Percentiles rank a stretch among this genome's conserved stretches.
phyloP scores from a whole-genome alignment of 2,888 invertebrate genomes.

The Galerucella nymphaeae region DNA sequence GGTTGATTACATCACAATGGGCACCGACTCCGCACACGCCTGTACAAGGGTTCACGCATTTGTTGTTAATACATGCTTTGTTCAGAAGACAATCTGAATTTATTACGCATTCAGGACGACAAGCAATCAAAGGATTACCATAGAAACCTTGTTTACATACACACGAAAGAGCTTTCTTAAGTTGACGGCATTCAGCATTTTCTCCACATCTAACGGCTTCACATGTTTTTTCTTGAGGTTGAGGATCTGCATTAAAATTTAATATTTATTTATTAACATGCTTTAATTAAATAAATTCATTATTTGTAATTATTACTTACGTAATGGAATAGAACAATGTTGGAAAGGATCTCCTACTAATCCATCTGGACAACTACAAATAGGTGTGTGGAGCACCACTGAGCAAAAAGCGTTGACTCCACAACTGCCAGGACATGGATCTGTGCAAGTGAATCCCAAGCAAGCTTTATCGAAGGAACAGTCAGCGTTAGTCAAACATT shows the following conservation, averaged over 20 bases:
- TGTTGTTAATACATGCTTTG: constrained; percentile 80
- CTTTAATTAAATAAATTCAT: constrained; percentile 21
- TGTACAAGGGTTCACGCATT: constrained; percentile 81
- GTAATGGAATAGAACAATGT: constrained; percentile 73
- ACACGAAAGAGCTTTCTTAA: constrained; percentile 75
- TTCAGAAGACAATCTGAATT: constrained; percentile 81
- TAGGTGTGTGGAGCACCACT: constrained; percentile 78
- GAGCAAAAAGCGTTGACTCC: constrained; percentile 79
- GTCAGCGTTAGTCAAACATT: constrained; percentile 84
- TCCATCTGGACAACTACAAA: constrained; percentile 76
- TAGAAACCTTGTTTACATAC: constrained; percentile 79
- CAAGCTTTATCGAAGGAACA: constrained; percentile 84
- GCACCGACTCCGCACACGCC: constrained; percentile 82
- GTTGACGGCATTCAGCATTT: constrained; percentile 77
- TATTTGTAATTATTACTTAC: constrained; percentile 63
- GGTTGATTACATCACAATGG: constrained; percentile 78
- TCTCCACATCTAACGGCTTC: constrained; percentile 78
- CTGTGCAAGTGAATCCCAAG: constrained; percentile 77
- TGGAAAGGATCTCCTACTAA: constrained; percentile 83
- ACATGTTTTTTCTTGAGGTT: constrained; percentile 70
- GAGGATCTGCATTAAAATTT: constrained; percentile 52
- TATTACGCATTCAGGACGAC: constrained; percentile 83
- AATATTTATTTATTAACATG: too few relatives aligned
- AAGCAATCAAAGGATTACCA: constrained; percentile 83
- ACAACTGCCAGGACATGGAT: constrained; percentile 85